Conservation (phyloP, 64 coral and sea anemone genomes). For the Pachyseris speciosa region DNA sequence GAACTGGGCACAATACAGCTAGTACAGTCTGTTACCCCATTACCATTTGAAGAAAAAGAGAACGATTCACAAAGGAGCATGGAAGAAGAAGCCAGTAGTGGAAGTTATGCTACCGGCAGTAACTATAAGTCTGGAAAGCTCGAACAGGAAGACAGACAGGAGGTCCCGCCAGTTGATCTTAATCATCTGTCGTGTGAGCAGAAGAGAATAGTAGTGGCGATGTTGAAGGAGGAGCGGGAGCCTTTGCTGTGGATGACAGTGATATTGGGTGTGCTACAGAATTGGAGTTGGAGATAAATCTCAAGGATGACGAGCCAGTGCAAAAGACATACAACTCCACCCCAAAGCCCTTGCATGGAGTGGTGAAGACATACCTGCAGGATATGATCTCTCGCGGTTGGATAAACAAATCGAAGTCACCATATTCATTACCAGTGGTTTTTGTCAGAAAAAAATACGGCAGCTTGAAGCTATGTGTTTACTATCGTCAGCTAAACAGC, state of each 20-base stretch:
- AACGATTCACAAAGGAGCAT: background rate
- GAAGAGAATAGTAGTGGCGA: background rate
- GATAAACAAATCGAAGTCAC: constrained; percentile 8
- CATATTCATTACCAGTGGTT: background rate
- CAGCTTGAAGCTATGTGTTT: background rate
- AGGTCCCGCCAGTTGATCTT: background rate
- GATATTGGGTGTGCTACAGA: background rate
- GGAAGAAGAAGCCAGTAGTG: background rate
- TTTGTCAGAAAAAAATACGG: background rate
- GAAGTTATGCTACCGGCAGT: background rate
- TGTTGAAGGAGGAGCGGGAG: background rate
- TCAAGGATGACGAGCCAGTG: background rate
- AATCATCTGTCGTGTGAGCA: background rate
- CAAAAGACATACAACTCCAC: background rate
- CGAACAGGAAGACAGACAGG: background rate
- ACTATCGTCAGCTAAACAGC: background rate
- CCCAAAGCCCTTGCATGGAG: background rate
- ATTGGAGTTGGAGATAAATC: background rate
- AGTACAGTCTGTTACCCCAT: background rate
- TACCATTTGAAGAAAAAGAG: background rate
- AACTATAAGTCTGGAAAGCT: background rate
- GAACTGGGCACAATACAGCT: background rate
- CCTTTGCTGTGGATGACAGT: background rate
- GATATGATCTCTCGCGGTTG: background rate
- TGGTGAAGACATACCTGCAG: background rate